phyloP scores from a whole-genome alignment of 2,888 invertebrate genomes.

The Acanthoscelides obtectus region DNA sequence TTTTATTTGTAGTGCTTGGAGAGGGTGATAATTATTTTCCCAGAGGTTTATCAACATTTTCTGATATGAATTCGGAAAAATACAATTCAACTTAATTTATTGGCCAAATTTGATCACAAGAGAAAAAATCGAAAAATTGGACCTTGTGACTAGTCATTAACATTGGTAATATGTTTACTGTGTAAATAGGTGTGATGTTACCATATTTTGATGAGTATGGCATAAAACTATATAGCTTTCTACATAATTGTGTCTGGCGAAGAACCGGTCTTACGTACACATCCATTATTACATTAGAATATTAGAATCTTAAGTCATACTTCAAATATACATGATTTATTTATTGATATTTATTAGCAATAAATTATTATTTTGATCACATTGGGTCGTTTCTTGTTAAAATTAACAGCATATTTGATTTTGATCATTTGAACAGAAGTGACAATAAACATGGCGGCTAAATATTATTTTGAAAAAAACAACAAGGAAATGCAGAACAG shows the following conservation, averaged over 20 bases:
- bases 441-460: neutral
- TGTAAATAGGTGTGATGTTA: neutral
- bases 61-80: too few relatives aligned
- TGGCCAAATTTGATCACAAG: too few relatives aligned
- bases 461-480: neutral
- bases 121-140: too few relatives aligned
- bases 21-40: too few relatives aligned
- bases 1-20: too few relatives aligned
- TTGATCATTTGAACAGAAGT: constrained; percentile 1
- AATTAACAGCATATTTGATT: neutral
- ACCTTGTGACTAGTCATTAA: neutral
- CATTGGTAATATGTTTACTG: neutral
- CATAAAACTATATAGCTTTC: neutral
- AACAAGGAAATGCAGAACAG: neutral
- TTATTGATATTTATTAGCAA: neutral
- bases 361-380: neutral
- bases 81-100: too few relatives aligned
- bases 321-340: neutral
- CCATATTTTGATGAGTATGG: neutral
- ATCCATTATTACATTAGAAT: neutral
- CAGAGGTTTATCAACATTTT: too few relatives aligned
- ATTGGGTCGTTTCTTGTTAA: neutral
- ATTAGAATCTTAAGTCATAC: neutral
- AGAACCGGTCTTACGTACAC: neutral
- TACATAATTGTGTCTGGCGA: neutral